Evolutionary conservation across 2,888 invertebrate genomes (phyloP), one percentile per base, ranked within the genome.

Genomic region (Abrostola triplasia): DNA sequence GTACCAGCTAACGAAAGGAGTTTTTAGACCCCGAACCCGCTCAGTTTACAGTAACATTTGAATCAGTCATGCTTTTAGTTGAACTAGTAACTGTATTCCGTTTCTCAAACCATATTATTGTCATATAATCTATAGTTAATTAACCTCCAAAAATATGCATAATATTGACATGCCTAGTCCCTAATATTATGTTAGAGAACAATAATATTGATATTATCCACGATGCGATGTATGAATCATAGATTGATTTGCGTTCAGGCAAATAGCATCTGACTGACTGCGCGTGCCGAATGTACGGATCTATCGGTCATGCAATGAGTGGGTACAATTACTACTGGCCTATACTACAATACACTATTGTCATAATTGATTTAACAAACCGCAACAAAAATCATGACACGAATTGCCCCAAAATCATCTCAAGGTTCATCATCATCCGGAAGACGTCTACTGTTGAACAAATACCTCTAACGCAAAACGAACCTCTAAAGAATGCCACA

Each of bases 181-280:
- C 52, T 59, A 52, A 64, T 59, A 61, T 66, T 76, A 56, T 64
- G 59, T 56, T 42, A 42, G 42, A 52, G 53, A 69, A 56, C 48
- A 37, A 64, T 67, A 65, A 74, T 70, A 70, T 73, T 74, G 53
- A 73, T 70, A 49, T 62, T 59, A 51, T 62, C 48, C 10, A 36
- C 51, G 54, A 48, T 48, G 51, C 55, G 44, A 48, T 44, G 36
- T 41, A 59, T 68, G 59, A 59, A 49, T 73, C 64, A 73, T 52
- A 11, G 50, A 35, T 55, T 6, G 13, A 37, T 42, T 38, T 56
- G 52, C 7, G 12, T 49, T 35, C 24, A 57, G 13, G 7, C n/a
- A 12, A 47, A 36, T 36, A 13, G 13, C 40, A 36, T 54, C 41
- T 51, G 57, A 37, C 56, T 50, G 40, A 50, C 49, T 50, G n/a